Conservation (phyloP, 2,113 vertebrate genomes). For the Rattus norvegicus region DNA sequence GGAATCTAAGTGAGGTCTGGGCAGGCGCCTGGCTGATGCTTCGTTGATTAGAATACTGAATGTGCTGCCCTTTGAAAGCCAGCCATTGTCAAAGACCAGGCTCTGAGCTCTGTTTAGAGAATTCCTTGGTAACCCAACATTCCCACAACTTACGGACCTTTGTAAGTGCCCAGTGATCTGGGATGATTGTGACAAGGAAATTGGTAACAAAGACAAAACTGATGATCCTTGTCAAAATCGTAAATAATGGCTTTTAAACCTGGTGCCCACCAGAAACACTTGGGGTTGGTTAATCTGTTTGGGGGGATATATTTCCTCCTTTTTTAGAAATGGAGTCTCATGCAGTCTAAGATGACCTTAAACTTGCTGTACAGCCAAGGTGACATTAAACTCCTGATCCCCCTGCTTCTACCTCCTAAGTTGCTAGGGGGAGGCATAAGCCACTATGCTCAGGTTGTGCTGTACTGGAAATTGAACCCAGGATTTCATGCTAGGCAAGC, state of each 20-base stretch:
- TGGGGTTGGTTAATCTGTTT: background rate
- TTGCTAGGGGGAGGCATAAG: background rate
- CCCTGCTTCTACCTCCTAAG: background rate
- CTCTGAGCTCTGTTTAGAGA: background rate
- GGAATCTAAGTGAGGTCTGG: conserved; percentile 71
- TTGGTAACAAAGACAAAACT: background rate
- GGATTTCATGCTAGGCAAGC: background rate
- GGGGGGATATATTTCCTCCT: background rate
- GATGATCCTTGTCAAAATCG: background rate
- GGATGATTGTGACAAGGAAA: background rate
- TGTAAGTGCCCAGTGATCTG: background rate
- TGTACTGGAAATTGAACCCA: no score
- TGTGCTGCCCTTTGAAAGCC: conserved; percentile 22
- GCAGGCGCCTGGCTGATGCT: conserved; percentile 45
- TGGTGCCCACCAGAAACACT: conserved; percentile 51
- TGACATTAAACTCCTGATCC: background rate
- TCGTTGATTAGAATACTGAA: conserved; percentile 66
- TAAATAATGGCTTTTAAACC: background rate
- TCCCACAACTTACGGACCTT: background rate
- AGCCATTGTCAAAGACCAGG: background rate
- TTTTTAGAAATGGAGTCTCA: background rate
- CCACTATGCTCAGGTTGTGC: background rate
- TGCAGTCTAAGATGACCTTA: background rate
- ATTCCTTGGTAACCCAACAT: background rate
- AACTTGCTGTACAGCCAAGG: background rate